phyloP scores from a whole-genome alignment of 2,797 vertebrate species.

The Amphiprion clarkii region DNA sequence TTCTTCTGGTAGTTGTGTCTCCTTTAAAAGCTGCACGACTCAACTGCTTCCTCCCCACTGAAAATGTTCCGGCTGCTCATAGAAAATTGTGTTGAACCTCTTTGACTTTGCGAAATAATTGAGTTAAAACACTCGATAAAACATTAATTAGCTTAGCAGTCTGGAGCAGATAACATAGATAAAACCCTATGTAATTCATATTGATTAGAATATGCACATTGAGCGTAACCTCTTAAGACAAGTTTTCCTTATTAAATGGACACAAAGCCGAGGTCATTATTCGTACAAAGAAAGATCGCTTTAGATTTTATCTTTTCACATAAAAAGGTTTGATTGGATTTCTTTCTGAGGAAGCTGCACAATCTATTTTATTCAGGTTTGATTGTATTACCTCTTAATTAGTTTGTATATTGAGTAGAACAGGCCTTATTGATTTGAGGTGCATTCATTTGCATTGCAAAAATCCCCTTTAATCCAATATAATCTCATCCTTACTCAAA shows the following conservation, averaged over 20 bases:
- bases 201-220: constrained; percentile 92
- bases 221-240: constrained; percentile 90
- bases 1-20: constrained; percentile 7
- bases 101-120: constrained; percentile 91
- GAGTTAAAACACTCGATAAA: constrained; percentile 92
- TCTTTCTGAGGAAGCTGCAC: constrained; percentile 85
- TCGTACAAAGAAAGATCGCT: constrained; percentile 89
- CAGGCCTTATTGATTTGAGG: constrained; percentile 88
- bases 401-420: constrained; percentile 91
- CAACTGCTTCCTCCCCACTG: constrained; percentile 46
- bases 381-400: constrained; percentile 91
- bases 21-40: constrained; percentile 43
- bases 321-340: constrained; percentile 91
- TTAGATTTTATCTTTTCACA: constrained; percentile 91
- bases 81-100: constrained; percentile 86
- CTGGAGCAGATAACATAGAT: constrained; percentile 90
- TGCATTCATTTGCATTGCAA: constrained; percentile 91
- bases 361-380: constrained; percentile 88
- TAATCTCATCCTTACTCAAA: constrained; percentile 88
- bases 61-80: constrained; percentile 67
- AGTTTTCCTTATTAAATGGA: constrained; percentile 90
- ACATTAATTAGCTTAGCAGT: constrained; percentile 91
- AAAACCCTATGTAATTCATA: constrained; percentile 92
- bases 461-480: constrained; percentile 89
- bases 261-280: constrained; percentile 89